These are phyloP conservation scores for Rutpela maculata DNA, from an alignment of 2,888 invertebrate genomes.

Conservation along the genomic window DNA sequence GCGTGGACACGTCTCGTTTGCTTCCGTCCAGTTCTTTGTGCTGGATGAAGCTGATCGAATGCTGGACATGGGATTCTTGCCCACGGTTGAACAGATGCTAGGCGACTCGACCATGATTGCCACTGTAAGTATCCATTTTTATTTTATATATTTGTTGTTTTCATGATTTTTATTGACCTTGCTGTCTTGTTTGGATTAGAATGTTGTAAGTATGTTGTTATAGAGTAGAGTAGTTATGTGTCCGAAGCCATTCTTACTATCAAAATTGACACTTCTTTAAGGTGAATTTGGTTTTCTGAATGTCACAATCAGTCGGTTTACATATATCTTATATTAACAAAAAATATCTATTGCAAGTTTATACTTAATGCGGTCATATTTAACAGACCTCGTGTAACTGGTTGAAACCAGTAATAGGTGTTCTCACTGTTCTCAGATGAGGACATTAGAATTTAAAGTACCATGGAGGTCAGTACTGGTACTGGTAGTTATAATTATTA, in stretches of 20 bases:
- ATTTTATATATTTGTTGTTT: background rate
- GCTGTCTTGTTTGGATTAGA: background rate
- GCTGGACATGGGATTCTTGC: conserved; percentile 85
- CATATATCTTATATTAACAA: too few relatives aligned
- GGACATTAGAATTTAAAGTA: too few relatives aligned
- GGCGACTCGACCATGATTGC: conserved; percentile 79
- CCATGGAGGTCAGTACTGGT: too few relatives aligned
- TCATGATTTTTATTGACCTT: background rate
- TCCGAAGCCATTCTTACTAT: too few relatives aligned
- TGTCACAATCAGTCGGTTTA: too few relatives aligned
- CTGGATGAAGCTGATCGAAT: conserved; percentile 89
- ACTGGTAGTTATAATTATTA: too few relatives aligned
- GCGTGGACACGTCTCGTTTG: conserved; percentile 76
- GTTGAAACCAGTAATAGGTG: too few relatives aligned
- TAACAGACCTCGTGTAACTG: too few relatives aligned
- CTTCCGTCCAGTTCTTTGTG: conserved; percentile 80
- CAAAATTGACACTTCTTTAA: background rate
- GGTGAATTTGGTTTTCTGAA: background rate
- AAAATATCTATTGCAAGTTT: too few relatives aligned
- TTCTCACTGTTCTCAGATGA: too few relatives aligned
- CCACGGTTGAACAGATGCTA: conserved; percentile 78
- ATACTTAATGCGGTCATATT: too few relatives aligned
- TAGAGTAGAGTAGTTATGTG: background rate
- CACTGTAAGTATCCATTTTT: conserved; percentile 72
- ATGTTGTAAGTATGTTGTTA: conserved; percentile 24